Evolutionary conservation across 2,797 vertebrate species (phyloP).

Genomic region (Halcyon badia): DNA sequence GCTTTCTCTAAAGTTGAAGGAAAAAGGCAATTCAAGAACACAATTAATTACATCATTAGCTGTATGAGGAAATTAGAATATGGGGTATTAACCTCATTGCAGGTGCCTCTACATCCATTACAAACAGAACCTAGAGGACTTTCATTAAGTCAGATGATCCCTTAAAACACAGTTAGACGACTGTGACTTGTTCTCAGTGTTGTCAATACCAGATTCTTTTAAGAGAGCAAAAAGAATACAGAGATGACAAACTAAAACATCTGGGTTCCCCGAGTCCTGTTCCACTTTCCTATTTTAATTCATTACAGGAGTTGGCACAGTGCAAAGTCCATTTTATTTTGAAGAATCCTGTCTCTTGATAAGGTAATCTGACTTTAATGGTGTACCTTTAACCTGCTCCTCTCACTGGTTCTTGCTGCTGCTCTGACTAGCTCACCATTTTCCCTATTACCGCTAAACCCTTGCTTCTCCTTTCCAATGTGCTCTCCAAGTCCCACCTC

Average conservation of each 20-base stretch:
- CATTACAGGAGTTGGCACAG: not conserved
- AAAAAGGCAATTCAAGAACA: not conserved
- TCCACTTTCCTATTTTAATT: not conserved
- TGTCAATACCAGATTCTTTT: not conserved
- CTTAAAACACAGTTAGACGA: not conserved
- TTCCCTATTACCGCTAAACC: not conserved
- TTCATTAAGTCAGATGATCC: not conserved
- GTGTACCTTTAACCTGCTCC: not conserved
- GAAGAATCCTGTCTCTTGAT: not conserved
- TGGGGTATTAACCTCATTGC: not conserved
- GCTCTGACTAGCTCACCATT: not conserved
- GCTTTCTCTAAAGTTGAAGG: not conserved
- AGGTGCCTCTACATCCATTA: not conserved
- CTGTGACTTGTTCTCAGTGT: not conserved
- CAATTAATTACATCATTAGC: not conserved
- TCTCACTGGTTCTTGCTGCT: not conserved
- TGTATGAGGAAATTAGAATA: not conserved
- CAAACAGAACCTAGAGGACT: not conserved
- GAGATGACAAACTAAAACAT: not conserved
- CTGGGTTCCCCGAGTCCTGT: not conserved
- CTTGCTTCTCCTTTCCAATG: not conserved
- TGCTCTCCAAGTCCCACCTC: not conserved
- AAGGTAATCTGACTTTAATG: not conserved
- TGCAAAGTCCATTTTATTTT: not conserved
- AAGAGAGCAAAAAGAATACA: not conserved